A percentile compares a stretch with the other conserved stretches of the same genome.
Evolutionary conservation across 2,888 invertebrate species (phyloP).

Genomic region (Mayetiola destructor): DNA sequence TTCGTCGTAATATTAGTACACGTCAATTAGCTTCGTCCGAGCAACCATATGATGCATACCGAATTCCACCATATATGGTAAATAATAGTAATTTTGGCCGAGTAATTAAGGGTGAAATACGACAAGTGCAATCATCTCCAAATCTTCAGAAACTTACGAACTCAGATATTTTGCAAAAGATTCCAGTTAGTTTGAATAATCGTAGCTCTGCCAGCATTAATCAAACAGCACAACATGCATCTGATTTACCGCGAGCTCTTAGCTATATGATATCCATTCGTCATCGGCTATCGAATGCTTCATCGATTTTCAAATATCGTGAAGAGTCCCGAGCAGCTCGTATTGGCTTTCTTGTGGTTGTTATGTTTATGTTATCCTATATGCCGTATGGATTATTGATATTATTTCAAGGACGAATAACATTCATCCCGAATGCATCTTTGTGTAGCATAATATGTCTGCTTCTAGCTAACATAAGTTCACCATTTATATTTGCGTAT

Average conservation of each 20-base stretch:
- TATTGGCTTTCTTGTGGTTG: conserved; percentile 48
- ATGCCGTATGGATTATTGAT: conserved; percentile 33
- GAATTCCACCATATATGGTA: neutral
- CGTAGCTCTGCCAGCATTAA: neutral
- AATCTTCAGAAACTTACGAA: conserved; percentile 28
- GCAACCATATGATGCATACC: neutral
- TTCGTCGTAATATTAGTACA: neutral
- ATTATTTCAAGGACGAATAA: conserved; percentile 29
- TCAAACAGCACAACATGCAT: neutral
- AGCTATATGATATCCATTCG: conserved; percentile 54
- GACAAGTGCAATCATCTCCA: conserved; percentile 28
- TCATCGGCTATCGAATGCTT: conserved; percentile 70
- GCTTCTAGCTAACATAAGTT: conserved; percentile 32
- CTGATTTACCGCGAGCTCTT: conserved; percentile 30
- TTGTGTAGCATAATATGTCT: conserved; percentile 31
- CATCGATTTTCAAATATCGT: conserved; percentile 67
- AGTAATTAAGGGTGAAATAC: conserved; percentile 4
- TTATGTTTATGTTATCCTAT: conserved; percentile 36
- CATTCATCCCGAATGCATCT: conserved; percentile 29
- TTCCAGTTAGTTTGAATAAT: neutral
- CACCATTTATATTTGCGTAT: conserved; percentile 36
- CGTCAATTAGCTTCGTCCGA: neutral
- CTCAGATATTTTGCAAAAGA: conserved; percentile 17
- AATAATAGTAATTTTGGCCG: neutral
- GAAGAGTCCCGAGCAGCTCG: conserved; percentile 83